Evolutionary conservation across 2,113 vertebrate genomes (phyloP).

Genomic region (Aleadryas rufinucha): DNA sequence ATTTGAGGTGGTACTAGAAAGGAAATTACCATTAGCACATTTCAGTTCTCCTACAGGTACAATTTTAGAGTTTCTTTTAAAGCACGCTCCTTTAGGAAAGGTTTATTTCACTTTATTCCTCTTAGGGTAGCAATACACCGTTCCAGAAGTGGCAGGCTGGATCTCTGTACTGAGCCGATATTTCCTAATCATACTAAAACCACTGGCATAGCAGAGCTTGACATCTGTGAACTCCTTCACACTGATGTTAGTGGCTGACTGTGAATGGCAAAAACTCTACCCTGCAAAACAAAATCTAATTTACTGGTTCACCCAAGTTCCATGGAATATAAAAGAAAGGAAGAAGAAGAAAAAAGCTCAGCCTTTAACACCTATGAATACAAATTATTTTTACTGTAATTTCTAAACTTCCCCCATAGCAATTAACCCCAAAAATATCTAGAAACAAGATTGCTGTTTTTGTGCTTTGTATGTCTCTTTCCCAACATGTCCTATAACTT

Average conservation of each 20-base stretch:
- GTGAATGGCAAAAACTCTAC: not conserved
- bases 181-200: not conserved
- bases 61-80: not conserved
- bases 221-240: not conserved
- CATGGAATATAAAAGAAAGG: not conserved
- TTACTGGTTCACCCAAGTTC: not conserved
- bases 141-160: not conserved
- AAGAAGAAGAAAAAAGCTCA: not conserved
- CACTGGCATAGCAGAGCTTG: not conserved
- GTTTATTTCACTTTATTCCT: not conserved
- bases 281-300: not conserved
- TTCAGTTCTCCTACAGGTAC: not conserved
- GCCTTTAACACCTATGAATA: not conserved
- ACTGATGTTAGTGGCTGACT: not conserved
- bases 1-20: not conserved
- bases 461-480: not conserved
- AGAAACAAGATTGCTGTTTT: not conserved
- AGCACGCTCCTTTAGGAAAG: not conserved
- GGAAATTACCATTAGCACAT: conserved; percentile 18
- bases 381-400: not conserved
- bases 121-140: not conserved
- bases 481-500: not conserved
- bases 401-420: not conserved
- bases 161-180: fast-evolving
- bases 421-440: not conserved